A percentile compares a stretch with the other conserved stretches of the same genome.
phyloP scores from a whole-genome alignment of 2,113 vertebrate genomes.

The Nothobranchius furzeri region DNA sequence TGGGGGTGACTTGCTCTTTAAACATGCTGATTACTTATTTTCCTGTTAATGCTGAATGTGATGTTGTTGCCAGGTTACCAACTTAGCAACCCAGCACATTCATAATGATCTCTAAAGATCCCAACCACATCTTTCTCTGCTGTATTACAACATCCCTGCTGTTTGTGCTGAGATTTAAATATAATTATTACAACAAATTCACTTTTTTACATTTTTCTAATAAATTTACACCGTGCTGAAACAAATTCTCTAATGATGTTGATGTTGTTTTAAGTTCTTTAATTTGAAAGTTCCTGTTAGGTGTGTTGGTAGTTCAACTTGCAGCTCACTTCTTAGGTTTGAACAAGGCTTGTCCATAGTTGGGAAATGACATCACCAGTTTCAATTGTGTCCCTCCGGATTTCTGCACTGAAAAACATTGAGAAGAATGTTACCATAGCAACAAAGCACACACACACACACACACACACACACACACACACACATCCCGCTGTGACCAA shows the following conservation, averaged over 20 bases:
- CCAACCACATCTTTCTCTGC: not conserved
- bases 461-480: not conserved
- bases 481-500: constrained; percentile 7
- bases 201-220: no score
- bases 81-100: not conserved
- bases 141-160: not conserved
- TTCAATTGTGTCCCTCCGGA: constrained; percentile 82
- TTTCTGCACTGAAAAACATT: constrained; percentile 80
- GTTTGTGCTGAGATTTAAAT: not conserved
- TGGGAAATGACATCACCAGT: constrained; percentile 80
- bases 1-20: no score
- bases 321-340: constrained; percentile 85
- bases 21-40: not conserved
- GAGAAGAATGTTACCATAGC: constrained; percentile 41
- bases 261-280: not conserved
- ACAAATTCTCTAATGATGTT: not conserved
- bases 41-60: not conserved
- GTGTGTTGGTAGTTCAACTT: not conserved
- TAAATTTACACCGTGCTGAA: no score
- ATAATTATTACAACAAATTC: no score
- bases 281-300: no score
- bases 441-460: constrained; percentile 16
- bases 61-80: not conserved
- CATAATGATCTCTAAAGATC: not conserved
- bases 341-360: constrained; percentile 82